Conservation (phyloP, 1,140 invertebrate species). For the Tachypleus tridentatus region DNA sequence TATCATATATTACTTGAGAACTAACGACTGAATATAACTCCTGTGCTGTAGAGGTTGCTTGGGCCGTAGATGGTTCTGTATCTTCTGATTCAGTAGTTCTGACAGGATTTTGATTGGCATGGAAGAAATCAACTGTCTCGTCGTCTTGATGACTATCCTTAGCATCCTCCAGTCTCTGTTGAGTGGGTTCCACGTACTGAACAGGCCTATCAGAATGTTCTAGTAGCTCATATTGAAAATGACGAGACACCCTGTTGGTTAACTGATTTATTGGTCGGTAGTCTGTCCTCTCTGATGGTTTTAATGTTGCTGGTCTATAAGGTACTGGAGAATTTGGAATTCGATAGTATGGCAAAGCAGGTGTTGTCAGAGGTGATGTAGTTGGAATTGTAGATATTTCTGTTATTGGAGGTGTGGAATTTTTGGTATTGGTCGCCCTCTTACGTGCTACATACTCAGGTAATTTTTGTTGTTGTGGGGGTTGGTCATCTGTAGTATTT, state of each 20-base stretch:
- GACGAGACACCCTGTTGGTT: not conserved
- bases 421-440: not conserved
- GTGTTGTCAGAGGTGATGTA: not conserved
- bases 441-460: too few species aligned
- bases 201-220: not conserved
- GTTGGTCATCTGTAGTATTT: too few species aligned
- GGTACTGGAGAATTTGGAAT: not conserved
- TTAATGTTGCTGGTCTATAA: conserved; percentile 5
- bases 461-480: too few species aligned
- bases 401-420: not conserved
- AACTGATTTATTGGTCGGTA: not conserved
- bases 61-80: not conserved
- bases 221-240: conserved; percentile 10
- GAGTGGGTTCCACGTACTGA: conserved; percentile 6
- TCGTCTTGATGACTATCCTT: not conserved
- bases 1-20: not conserved
- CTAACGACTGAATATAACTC: not conserved
- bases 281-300: not conserved
- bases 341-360: not conserved
- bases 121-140: conserved; percentile 13
- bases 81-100: not conserved
- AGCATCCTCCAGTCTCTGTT: not conserved
- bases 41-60: too few species aligned
- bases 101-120: conserved; percentile 17
- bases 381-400: not conserved